Base-by-base conservation (phyloP, 2,113 vertebrate genomes). In the Esox niger region DNA sequence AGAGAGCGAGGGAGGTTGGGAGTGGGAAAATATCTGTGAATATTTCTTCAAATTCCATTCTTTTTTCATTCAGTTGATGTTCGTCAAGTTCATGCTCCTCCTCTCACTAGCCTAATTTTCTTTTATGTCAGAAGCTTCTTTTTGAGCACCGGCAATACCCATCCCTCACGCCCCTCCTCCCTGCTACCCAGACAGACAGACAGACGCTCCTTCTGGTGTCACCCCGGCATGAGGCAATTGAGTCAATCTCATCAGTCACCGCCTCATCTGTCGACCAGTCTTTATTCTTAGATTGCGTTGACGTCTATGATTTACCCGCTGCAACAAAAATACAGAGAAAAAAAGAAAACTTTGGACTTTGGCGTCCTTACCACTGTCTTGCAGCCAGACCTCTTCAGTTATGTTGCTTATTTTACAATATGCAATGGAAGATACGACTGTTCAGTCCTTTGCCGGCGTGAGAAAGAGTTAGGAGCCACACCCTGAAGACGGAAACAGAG, bases 271-370 rank as follows among this genome's bases (percentile, higher is more conserved):
- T 86, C 85, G 79, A 78, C 73, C 88, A 80, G 83, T 78, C 86
- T 88, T 89, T 90, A 90, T 88, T 90, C 88, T 90, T 86, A 85
- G 88, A 90, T 89, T 83, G 80, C 83, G 84, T 83, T 87, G 86
- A 90, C 82, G 74, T 84, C 82, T 64, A 60, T 72, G 79, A 87
- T 88, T 88, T 78, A 81, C 68, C 68, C 74, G 69, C 56, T n/a
- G n/a, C n/a, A n/a, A n/a, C n/a, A n/a, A n/a, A n/a, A n/a, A n/a
- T n/a, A n/a, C n/a, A n/a, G n/a, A n/a, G n/a, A n/a, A n/a, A n/a
- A n/a, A n/a, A 74, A 60, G 71, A 56, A 77, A 74, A 61, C 59
- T 32, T 61, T 31, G 59, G 31, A 32, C 30, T 35, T 23, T 35
- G 30, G 17, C 31, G 10, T 61, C 31, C 59, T 35, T 59, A 20